Base-by-base conservation (phyloP, 2,113 vertebrate species). In the Sprattus sprattus region DNA sequence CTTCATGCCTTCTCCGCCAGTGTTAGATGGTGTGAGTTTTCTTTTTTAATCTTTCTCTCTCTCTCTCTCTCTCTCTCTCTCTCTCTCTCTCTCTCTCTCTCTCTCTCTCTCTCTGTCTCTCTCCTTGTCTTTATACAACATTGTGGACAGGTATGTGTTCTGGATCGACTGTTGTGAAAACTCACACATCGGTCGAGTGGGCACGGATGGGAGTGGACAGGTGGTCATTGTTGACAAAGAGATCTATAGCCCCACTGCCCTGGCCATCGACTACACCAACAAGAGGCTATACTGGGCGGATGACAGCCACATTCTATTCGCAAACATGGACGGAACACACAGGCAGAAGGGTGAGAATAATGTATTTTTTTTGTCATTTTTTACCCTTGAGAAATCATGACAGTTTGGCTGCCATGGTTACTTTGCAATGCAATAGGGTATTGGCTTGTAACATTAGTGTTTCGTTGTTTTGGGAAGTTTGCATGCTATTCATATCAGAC, bases 151-250 rank as follows among this genome's bases (percentile, higher is more conserved):
- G 57, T 99, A 97, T 91, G 92, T 98, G 80, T 99, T 99, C 92
- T 99, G 98, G 98, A 97, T 97, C n/a, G 97, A 99, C 90, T 99
- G 98, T 91, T 98, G 98, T 85, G 98, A 99, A 52, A 95, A 96
- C 83, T 96, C 98, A 60, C 94, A 98, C 86, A 96, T 99, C 78
- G 98, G 98, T 0, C 96, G 97, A 32, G 95, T 97, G 28, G 98
- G 97, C 86, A 99, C 99, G 98, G 98, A 99, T 89, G 98, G 98
- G 49, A 96, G 95, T 87, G 95, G 96, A 87, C 97, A 97, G 84
- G 93, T 88, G 8, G 92, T 98, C 91, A 95, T 99, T 85, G 92
- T 99, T 91, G 96, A 98, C 94, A 96, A 94, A 3, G 97, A 97
- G 91, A 97, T 99, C 92, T 97, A 96, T 83, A 97, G 95, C 92